Conservation (phyloP, 2,797 vertebrate species). For the Cyclopterus lumpus region DNA sequence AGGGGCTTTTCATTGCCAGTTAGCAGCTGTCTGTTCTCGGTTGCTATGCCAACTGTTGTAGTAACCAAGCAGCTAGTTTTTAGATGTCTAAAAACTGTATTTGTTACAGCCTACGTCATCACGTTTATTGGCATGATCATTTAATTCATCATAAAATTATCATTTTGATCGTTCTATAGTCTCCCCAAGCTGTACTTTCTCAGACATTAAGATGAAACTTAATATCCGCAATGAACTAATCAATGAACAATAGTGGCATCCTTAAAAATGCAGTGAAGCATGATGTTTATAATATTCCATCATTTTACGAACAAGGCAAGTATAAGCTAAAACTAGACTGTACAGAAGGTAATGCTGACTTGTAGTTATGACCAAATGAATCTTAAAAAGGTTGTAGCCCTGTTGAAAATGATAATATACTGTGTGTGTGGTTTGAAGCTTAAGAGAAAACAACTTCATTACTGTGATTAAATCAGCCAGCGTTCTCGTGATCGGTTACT, state of each 20-base stretch:
- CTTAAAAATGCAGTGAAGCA: background rate
- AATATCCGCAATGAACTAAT: background rate
- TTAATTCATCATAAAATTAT: background rate
- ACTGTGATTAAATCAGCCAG: constrained; percentile 22
- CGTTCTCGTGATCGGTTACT: constrained; percentile 12
- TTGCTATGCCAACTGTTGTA: background rate
- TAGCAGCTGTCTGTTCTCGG: background rate
- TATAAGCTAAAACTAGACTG: background rate
- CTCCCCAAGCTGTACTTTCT: background rate
- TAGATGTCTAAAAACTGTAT: background rate
- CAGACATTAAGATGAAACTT: background rate
- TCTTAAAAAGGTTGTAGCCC: background rate
- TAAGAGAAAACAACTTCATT: constrained; percentile 20
- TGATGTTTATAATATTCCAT: constrained; percentile 5
- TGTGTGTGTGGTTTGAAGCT: too few species aligned
- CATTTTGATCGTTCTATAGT: background rate
- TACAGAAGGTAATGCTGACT: background rate
- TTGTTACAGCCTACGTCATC: too few species aligned
- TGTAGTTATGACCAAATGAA: background rate
- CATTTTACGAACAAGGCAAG: background rate
- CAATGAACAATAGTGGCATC: background rate
- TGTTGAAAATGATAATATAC: background rate
- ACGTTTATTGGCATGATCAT: too few species aligned
- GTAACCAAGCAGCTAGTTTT: background rate
- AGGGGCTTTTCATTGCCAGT: background rate